Evolutionary conservation across 2,888 invertebrate genomes (phyloP).

Genomic region (Ischnura elegans): DNA sequence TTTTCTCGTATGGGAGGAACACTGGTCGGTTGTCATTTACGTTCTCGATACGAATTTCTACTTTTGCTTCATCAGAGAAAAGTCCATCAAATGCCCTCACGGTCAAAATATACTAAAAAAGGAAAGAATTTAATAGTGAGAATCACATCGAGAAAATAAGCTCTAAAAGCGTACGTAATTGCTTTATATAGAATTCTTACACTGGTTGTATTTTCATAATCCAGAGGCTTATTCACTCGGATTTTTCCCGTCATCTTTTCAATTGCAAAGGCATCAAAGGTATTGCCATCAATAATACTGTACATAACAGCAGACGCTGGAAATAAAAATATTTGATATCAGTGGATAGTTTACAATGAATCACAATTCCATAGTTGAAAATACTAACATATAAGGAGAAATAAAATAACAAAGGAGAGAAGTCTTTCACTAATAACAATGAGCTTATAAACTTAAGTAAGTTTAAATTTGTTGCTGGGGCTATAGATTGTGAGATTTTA

Average conservation of each 20-base stretch:
- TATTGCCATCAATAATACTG: conserved; percentile 92
- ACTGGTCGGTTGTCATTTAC: conserved; percentile 96
- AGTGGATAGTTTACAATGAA: not conserved
- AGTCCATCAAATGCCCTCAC: conserved; percentile 92
- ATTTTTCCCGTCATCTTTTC: conserved; percentile 92
- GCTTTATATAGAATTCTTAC: conserved; percentile 73
- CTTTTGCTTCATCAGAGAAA: conserved; percentile 89
- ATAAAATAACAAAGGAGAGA: no score
- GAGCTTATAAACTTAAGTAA: no score
- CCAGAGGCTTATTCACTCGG: conserved; percentile 86
- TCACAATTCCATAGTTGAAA: no score
- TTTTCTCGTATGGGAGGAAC: conserved; percentile 86
- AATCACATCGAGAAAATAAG: not conserved
- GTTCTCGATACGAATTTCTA: conserved; percentile 91
- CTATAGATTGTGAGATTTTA: no score
- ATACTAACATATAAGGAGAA: no score
- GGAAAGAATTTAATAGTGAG: not conserved
- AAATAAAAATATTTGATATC: conserved; percentile 68
- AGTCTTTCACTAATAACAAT: no score
- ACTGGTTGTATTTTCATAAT: conserved; percentile 89
- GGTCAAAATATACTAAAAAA: conserved; percentile 87
- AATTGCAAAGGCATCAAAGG: conserved; percentile 91
- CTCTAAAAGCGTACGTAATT: not conserved
- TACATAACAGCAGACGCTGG: conserved; percentile 90
- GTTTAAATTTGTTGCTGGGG: no score